Evolutionary conservation across 1,140 invertebrate species (phyloP).

Genomic region (Heterodera carotae): DNA sequence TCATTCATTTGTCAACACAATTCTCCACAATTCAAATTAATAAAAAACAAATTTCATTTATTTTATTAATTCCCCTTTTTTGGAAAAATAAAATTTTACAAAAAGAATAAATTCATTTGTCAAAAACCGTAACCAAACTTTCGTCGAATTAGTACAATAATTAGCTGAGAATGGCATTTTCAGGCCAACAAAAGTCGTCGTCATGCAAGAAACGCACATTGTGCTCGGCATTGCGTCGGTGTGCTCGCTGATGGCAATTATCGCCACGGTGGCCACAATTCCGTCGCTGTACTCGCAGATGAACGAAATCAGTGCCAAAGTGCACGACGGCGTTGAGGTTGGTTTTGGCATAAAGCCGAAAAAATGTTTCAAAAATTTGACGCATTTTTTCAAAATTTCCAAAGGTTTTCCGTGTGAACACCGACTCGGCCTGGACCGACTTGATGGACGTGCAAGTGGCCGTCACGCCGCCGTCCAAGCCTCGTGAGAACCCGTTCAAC

Average conservation of each 20-base stretch:
- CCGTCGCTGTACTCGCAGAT: constrained; percentile 41
- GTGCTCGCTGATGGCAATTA: constrained; percentile 42
- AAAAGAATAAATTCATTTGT: no score
- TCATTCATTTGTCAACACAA: no score
- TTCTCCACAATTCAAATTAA: no score
- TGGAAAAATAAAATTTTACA: no score
- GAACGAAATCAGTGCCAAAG: constrained; percentile 39
- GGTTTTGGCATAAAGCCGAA: not conserved
- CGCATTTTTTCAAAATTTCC: not conserved
- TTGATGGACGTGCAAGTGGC: constrained; percentile 52
- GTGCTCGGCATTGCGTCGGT: constrained; percentile 40
- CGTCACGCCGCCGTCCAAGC: constrained; percentile 49
- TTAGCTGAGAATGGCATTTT: not conserved
- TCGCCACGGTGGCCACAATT: constrained; percentile 32
- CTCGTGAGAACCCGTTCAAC: constrained; percentile 50
- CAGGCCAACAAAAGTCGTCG: not conserved
- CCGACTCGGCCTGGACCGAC: constrained; percentile 53
- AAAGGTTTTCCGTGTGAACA: constrained; percentile 45
- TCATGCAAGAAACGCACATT: constrained; percentile 39
- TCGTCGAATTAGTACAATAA: no score
- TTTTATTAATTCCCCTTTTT: no score
- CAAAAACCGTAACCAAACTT: no score
- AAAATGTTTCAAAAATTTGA: not conserved
- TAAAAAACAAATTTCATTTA: no score
- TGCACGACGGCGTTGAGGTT: constrained; percentile 36